phyloP scores from a whole-genome alignment of 2,888 invertebrate genomes.

The Callyntrura guangdongensis region DNA sequence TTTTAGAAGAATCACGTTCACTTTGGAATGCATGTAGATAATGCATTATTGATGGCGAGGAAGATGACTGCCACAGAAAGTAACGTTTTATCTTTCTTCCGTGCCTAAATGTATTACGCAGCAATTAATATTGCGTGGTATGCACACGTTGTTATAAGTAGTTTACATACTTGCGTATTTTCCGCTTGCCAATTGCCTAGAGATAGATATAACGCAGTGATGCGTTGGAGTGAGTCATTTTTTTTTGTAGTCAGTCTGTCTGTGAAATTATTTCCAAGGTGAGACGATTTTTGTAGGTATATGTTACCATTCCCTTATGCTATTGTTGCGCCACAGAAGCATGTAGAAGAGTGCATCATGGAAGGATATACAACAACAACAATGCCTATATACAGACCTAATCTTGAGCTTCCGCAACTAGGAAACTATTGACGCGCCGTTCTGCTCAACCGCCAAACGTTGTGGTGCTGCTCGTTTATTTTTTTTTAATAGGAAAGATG shows the following conservation, averaged over 20 bases:
- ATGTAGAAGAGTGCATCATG: not conserved
- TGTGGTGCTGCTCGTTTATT: not conserved
- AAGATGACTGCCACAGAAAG: not conserved
- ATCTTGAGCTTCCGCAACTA: conserved; percentile 75
- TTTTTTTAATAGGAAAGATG: not conserved
- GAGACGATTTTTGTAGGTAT: conserved; percentile 33
- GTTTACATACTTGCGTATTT: conserved; percentile 16
- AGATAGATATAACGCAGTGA: conserved; percentile 1
- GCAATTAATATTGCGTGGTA: conserved; percentile 56
- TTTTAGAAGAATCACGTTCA: conserved; percentile 28
- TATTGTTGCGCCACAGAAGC: conserved; percentile 7
- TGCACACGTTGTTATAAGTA: conserved; percentile 18
- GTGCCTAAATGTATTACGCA: conserved; percentile 24
- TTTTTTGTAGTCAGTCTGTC: conserved; percentile 60
- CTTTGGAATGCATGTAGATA: not conserved
- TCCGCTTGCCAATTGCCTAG: not conserved
- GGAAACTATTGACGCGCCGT: conserved; percentile 64
- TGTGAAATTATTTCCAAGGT: conserved; percentile 78
- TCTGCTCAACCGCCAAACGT: not conserved
- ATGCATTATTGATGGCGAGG: not conserved
- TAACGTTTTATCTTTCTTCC: not conserved
- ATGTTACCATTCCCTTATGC: not conserved
- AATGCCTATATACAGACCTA: not conserved
- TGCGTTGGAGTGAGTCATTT: conserved; percentile 62
- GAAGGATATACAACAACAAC: not conserved